phyloP scores from a whole-genome alignment of 2,888 invertebrate genomes.

The Merodon equestris region DNA sequence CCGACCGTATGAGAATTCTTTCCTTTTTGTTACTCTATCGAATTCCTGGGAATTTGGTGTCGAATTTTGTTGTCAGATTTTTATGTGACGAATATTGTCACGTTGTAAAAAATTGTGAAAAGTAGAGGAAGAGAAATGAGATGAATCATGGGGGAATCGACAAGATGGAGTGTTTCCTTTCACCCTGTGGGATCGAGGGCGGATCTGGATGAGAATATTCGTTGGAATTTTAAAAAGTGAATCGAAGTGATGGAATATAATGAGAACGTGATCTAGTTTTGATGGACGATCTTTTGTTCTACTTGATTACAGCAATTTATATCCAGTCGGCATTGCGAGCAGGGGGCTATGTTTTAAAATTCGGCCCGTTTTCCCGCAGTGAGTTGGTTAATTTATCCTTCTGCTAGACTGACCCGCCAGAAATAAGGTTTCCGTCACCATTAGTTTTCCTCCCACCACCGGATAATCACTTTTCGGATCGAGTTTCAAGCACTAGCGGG shows the following conservation, averaged over 20 bases:
- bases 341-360: too few relatives aligned
- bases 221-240: conserved; percentile 1
- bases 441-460: too few relatives aligned
- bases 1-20: too few relatives aligned
- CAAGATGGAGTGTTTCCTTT: conserved; percentile 16
- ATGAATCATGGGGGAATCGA: background rate
- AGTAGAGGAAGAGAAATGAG: background rate
- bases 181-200: background rate
- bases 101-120: conserved; percentile 2
- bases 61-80: conserved; percentile 24
- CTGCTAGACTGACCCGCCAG: too few relatives aligned
- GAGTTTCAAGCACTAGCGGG: too few relatives aligned
- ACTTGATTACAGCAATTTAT: background rate
- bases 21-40: conserved; percentile 13
- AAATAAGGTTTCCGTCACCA: too few relatives aligned
- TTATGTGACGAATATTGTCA: conserved; percentile 27
- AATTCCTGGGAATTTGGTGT: conserved; percentile 22
- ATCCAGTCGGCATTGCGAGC: too few relatives aligned
- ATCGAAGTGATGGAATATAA: background rate
- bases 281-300: conserved; percentile 7
- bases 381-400: too few relatives aligned
- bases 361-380: too few relatives aligned
- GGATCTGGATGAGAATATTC: conserved; percentile 1
- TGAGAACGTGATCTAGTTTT: conserved; percentile 26
- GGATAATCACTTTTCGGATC: too few relatives aligned